These are phyloP conservation scores for Gobio gobio DNA, from an alignment of 2,113 vertebrate genomes.

Conservation along the genomic window DNA sequence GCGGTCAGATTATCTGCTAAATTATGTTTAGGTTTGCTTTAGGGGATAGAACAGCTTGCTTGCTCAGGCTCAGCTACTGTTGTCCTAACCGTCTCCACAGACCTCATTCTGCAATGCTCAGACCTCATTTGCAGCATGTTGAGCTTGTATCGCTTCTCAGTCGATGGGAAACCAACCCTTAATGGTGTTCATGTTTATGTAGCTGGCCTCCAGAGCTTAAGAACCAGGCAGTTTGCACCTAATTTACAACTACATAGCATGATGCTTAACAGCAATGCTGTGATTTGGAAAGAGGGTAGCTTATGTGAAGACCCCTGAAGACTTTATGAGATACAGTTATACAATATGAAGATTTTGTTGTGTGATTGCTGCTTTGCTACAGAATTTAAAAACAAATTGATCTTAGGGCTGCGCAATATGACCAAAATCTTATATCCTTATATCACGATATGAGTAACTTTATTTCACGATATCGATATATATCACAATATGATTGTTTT, in stretches of 20 bases:
- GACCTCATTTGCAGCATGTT: background rate
- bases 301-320: background rate
- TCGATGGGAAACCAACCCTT: slow-evolving; percentile 20
- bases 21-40: background rate
- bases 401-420: no score
- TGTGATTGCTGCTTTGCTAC: background rate
- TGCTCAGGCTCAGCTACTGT: slow-evolving; percentile 2
- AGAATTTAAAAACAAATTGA: background rate
- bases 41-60: slow-evolving; percentile 16
- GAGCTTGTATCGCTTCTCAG: background rate
- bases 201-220: background rate
- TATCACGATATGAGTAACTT: no score
- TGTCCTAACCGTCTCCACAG: slow-evolving; percentile 3
- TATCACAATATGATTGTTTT: no score
- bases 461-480: no score
- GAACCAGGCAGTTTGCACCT: background rate
- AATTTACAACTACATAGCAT: background rate
- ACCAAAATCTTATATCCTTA: no score
- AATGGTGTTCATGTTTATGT: slow-evolving; percentile 24
- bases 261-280: background rate
- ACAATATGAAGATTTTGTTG: background rate
- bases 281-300: background rate
- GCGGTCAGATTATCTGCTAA: background rate
- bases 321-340: background rate
- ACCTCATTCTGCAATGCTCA: slow-evolving; percentile 8